A percentile compares a stretch with the other conserved stretches of the same genome.
These are phyloP conservation scores for Limonius californicus DNA, from an alignment of 1,140 invertebrate species.

Conservation along the genomic window DNA sequence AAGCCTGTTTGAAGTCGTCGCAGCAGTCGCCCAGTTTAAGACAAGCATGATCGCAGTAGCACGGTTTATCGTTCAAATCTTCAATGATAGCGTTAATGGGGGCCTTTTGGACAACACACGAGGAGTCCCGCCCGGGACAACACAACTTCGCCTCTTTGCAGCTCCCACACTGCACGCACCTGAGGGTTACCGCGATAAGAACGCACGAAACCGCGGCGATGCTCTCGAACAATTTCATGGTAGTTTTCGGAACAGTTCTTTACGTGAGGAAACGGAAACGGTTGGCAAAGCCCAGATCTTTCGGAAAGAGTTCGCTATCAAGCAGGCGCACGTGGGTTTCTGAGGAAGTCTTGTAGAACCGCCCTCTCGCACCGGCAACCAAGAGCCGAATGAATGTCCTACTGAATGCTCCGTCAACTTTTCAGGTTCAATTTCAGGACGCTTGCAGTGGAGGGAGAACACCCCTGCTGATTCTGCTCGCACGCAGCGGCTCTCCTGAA, in stretches of 20 bases:
- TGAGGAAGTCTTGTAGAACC: background rate
- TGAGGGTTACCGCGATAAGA: background rate
- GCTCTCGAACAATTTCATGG: background rate
- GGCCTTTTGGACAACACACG: slow-evolving; percentile 82
- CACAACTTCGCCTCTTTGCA: slow-evolving; percentile 72
- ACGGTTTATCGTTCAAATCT: slow-evolving; percentile 75
- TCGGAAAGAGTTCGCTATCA: background rate
- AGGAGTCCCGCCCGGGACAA: slow-evolving; percentile 75
- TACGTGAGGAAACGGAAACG: too few relatives aligned
- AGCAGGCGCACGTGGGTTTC: background rate
- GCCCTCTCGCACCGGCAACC: background rate
- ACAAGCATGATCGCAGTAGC: slow-evolving; percentile 86
- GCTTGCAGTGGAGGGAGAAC: slow-evolving; percentile 3
- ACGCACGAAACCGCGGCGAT: background rate
- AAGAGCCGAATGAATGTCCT: slow-evolving; percentile 6
- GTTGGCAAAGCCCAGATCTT: too few relatives aligned
- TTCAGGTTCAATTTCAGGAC: slow-evolving; percentile 6
- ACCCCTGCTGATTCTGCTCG: background rate
- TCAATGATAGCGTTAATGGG: slow-evolving; percentile 79
- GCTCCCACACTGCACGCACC: slow-evolving; percentile 52
- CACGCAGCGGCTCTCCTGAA: too few relatives aligned
- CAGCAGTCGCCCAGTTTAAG: slow-evolving; percentile 83
- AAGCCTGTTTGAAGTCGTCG: slow-evolving; percentile 77
- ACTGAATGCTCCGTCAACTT: slow-evolving; percentile 6
- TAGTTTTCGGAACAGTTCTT: background rate